Evolutionary conservation across 2,888 invertebrate species (phyloP).

Genomic region (Melinopterus prodromus): DNA sequence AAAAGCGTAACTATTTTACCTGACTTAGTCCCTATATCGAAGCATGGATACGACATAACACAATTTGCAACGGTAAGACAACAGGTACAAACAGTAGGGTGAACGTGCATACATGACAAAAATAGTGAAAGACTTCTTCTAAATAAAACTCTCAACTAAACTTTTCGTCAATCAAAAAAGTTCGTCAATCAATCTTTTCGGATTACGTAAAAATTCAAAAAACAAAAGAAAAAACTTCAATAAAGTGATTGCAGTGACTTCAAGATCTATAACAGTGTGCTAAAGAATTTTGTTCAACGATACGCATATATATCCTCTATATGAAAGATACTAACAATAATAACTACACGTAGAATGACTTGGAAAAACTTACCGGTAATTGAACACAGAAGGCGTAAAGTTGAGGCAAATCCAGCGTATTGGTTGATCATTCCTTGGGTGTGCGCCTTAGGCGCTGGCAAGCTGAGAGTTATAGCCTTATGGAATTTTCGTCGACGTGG

Average conservation of each 20-base stretch:
- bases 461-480: constrained; percentile 96
- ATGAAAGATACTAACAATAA: constrained; percentile 5
- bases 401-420: constrained; percentile 80
- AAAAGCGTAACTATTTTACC: constrained; percentile 60
- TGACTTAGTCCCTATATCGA: constrained; percentile 61
- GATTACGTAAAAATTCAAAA: background rate
- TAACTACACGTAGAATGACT: background rate
- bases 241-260: background rate
- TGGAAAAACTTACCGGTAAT: constrained; percentile 77
- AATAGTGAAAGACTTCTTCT: background rate
- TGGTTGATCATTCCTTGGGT: constrained; percentile 82
- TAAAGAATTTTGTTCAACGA: constrained; percentile 17
- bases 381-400: constrained; percentile 90
- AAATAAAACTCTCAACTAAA: background rate
- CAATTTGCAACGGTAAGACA: constrained; percentile 59
- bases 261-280: constrained; percentile 32
- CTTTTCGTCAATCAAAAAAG: background rate
- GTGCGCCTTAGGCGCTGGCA: constrained; percentile 80
- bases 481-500: constrained; percentile 98
- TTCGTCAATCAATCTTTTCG: background rate
- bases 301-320: constrained; percentile 9
- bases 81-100: constrained; percentile 46
- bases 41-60: constrained; percentile 60
- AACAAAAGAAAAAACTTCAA: background rate
- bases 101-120: constrained; percentile 31